Percentiles rank a stretch among this genome's conserved stretches.
Conservation (phyloP, 2,888 invertebrate genomes). For the Hydriomena furcata region DNA sequence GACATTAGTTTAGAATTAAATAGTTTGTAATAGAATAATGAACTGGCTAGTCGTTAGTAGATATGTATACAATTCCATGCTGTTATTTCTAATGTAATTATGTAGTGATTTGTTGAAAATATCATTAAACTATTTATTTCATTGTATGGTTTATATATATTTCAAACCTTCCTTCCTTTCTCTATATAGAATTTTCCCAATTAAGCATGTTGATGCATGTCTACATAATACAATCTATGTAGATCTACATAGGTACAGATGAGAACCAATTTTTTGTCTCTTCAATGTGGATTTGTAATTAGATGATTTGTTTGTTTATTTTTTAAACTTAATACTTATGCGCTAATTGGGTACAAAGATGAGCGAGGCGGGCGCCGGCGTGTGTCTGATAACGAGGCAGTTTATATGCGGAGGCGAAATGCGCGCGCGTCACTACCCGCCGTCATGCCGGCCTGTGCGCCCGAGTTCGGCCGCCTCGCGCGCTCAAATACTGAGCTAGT, state of each 20-base stretch:
- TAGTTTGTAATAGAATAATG: slow-evolving; percentile 28
- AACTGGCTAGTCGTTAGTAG: slow-evolving; percentile 34
- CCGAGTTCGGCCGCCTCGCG: slow-evolving; percentile 85
- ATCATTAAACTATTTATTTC: slow-evolving; percentile 36
- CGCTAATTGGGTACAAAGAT: slow-evolving; percentile 81
- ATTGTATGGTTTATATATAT: too few relatives aligned
- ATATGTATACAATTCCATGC: slow-evolving; percentile 23
- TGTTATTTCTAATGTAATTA: slow-evolving; percentile 20
- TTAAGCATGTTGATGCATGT: too few relatives aligned
- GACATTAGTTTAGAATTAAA: slow-evolving; percentile 17
- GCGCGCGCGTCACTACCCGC: slow-evolving; percentile 70
- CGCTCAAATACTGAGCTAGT: slow-evolving; percentile 81
- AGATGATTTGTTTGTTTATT: slow-evolving; percentile 42
- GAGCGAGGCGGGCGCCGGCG: slow-evolving; percentile 52
- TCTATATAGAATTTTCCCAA: too few relatives aligned
- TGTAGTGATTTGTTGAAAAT: slow-evolving; percentile 34
- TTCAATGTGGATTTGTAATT: slow-evolving; percentile 7
- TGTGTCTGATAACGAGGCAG: slow-evolving; percentile 64
- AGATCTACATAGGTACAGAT: too few relatives aligned
- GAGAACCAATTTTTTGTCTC: neutral
- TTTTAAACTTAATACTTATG: slow-evolving; percentile 64
- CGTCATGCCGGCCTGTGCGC: slow-evolving; percentile 87
- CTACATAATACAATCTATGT: too few relatives aligned
- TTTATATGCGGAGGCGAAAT: slow-evolving; percentile 67
- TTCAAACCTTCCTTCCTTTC: too few relatives aligned